phyloP scores from a whole-genome alignment of 2,113 vertebrate species.

The Lycocorax pyrrhopterus region DNA sequence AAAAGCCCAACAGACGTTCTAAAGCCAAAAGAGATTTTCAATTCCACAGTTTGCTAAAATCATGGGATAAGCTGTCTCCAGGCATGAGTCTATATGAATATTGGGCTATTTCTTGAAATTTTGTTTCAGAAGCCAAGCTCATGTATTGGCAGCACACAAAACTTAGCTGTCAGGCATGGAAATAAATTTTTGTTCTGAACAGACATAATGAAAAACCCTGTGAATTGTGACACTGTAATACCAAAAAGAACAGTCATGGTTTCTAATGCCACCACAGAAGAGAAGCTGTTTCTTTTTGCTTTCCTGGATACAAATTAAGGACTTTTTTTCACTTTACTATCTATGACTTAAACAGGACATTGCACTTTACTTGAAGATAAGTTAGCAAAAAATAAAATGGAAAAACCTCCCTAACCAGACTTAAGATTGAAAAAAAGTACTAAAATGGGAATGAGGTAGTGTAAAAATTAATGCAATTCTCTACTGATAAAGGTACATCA shows the following conservation, averaged over 20 bases:
- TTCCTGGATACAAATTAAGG: background rate
- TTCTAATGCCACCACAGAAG: background rate
- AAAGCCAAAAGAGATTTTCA: background rate
- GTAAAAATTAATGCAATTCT: background rate
- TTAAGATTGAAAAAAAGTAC: background rate
- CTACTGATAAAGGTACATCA: background rate
- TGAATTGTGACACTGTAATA: background rate
- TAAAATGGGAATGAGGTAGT: background rate
- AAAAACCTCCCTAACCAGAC: background rate
- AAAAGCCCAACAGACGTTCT: background rate
- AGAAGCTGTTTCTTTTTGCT: background rate
- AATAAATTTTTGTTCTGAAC: background rate
- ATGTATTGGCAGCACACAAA: background rate
- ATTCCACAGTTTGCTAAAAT: background rate
- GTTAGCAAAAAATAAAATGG: background rate
- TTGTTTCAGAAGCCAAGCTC: background rate
- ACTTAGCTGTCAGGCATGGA: background rate
- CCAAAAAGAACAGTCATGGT: background rate
- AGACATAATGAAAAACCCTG: background rate
- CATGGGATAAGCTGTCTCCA: background rate
- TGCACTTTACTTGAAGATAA: background rate
- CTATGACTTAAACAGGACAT: background rate
- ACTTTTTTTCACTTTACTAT: background rate
- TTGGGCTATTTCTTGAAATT: background rate
- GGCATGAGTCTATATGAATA: background rate